Conservation (phyloP, 92 coral and sea anemone genomes). For the Epizoanthus rinbou region DNA sequence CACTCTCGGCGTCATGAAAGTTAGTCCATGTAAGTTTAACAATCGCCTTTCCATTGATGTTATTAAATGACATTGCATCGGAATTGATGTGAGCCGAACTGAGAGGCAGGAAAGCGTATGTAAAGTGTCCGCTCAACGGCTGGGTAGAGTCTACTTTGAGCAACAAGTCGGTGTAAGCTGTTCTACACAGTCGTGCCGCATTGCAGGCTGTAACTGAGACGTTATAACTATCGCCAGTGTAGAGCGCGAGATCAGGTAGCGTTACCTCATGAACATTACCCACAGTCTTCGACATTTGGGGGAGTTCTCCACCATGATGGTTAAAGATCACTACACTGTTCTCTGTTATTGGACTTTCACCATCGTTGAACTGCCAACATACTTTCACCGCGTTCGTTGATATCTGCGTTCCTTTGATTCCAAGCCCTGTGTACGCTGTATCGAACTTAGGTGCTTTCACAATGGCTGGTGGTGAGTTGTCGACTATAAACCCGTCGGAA, state of each 20-base stretch:
- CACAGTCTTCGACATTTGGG: not conserved
- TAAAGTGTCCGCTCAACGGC: not conserved
- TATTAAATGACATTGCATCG: not conserved
- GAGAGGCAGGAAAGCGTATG: not conserved
- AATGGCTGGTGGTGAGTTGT: not conserved
- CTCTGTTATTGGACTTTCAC: not conserved
- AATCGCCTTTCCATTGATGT: not conserved
- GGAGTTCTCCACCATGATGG: conserved; percentile 6
- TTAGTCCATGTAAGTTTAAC: not conserved
- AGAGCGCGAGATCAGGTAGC: not conserved
- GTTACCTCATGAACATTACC: not conserved
- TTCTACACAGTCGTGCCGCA: not conserved
- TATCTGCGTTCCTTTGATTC: not conserved
- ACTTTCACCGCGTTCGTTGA: not conserved
- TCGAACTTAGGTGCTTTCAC: not conserved
- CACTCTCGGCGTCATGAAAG: not conserved
- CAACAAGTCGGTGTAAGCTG: not conserved
- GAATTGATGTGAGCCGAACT: not conserved
- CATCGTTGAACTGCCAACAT: not conserved
- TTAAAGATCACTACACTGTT: not conserved
- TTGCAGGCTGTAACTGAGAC: not conserved
- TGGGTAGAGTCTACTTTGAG: not conserved
- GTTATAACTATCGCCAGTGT: not conserved
- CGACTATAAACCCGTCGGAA: not conserved
- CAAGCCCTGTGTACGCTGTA: not conserved